Conservation (phyloP, 2,113 vertebrate species). For the Alligator mississippiensis region DNA sequence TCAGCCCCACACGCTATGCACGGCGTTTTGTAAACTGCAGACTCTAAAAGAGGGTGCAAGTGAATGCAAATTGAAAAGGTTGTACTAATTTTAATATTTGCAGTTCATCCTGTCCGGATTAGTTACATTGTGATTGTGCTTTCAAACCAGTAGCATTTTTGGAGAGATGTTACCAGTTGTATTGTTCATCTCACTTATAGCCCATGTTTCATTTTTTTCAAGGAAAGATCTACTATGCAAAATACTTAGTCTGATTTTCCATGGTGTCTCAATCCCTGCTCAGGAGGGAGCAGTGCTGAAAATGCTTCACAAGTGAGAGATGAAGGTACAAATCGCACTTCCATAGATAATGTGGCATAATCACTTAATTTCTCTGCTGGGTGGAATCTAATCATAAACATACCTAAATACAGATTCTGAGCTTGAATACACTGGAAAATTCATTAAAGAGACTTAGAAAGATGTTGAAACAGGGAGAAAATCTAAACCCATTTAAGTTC, state of each 20-base stretch:
- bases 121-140: neutral
- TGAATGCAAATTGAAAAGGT: neutral
- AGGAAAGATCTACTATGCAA: neutral
- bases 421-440: neutral
- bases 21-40: neutral
- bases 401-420: neutral
- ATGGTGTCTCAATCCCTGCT: neutral
- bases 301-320: neutral
- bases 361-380: neutral
- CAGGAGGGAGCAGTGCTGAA: neutral
- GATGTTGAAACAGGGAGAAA: neutral
- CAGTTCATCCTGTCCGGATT: neutral
- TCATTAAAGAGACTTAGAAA: neutral
- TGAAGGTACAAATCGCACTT: neutral
- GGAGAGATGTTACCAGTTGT: neutral
- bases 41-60: neutral
- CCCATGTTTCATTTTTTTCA: neutral
- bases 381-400: neutral
- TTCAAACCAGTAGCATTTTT: neutral
- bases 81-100: neutral
- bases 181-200: too few relatives aligned
- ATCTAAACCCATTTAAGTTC: neutral
- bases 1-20: neutral
- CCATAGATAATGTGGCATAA: neutral
- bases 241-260: neutral